phyloP scores from a whole-genome alignment of 2,888 invertebrate genomes.

The Peribatodes rhomboidaria region DNA sequence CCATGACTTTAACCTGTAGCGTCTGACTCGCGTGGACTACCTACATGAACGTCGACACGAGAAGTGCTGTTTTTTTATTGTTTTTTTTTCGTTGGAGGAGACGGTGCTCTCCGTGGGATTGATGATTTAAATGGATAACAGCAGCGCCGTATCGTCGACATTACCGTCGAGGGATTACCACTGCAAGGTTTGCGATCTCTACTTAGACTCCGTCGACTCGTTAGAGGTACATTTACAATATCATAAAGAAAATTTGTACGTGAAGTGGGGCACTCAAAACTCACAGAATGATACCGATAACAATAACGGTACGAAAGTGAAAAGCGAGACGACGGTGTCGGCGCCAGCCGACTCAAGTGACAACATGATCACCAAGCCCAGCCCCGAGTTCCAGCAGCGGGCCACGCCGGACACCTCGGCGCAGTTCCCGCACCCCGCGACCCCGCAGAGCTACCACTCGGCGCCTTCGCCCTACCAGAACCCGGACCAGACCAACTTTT shows the following conservation, averaged over 20 bases:
- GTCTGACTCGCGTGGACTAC: conserved; percentile 75
- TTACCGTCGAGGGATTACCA: conserved; percentile 88
- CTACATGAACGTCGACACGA: conserved; percentile 80
- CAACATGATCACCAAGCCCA: conserved; percentile 87
- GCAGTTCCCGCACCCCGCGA: conserved; percentile 88
- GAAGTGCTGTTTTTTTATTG: conserved; percentile 79
- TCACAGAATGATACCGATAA: conserved; percentile 88
- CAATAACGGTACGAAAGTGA: conserved; percentile 89
- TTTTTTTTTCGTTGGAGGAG: conserved; percentile 85
- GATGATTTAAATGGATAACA: conserved; percentile 86
- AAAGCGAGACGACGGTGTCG: conserved; percentile 87
- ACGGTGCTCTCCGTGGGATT: conserved; percentile 80
- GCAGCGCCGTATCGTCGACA: conserved; percentile 83
- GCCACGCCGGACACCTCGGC: conserved; percentile 86
- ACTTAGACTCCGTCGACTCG: conserved; percentile 91
- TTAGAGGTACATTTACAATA: conserved; percentile 93
- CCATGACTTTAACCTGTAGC: conserved; percentile 79
- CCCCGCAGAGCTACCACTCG: conserved; percentile 89
- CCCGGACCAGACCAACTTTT: conserved; percentile 86
- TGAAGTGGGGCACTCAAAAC: conserved; percentile 90
- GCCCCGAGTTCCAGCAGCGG: conserved; percentile 86
- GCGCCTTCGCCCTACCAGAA: conserved; percentile 89
- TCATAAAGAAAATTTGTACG: conserved; percentile 91
- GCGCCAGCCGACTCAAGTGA: conserved; percentile 93
- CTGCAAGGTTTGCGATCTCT: conserved; percentile 92